phyloP scores from a whole-genome alignment of 2,113 vertebrate genomes.

The Panurus biarmicus region DNA sequence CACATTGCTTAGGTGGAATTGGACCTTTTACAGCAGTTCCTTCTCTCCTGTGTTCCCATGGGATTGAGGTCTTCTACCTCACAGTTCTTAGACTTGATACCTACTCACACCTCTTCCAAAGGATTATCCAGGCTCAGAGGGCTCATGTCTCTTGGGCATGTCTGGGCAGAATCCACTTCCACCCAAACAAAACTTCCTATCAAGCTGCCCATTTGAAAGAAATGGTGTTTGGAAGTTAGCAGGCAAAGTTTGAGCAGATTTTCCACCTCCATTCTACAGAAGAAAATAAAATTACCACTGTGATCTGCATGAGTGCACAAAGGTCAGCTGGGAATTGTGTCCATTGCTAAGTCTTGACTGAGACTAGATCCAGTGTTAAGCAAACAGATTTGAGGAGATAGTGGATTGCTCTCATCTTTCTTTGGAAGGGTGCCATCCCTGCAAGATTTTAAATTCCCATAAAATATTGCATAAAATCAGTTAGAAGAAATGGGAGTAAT shows the following conservation, averaged over 20 bases:
- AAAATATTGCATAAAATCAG: not conserved
- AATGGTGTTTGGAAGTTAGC: not conserved
- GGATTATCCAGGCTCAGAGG: not conserved
- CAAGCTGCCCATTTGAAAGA: not conserved
- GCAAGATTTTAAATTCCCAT: not conserved
- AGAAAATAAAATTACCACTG: not conserved
- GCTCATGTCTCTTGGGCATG: not conserved
- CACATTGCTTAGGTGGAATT: not conserved
- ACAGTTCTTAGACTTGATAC: not conserved
- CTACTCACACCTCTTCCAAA: not conserved
- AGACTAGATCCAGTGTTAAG: not conserved
- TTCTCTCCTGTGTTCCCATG: not conserved
- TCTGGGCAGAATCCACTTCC: not conserved
- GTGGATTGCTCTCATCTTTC: not conserved
- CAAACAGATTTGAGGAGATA: not conserved
- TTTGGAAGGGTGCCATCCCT: not conserved
- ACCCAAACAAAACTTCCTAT: not conserved
- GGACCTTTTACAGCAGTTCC: not conserved
- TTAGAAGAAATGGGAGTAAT: not conserved
- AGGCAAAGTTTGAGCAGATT: not conserved
- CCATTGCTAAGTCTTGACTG: not conserved
- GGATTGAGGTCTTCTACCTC: not conserved
- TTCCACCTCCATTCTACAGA: not conserved
- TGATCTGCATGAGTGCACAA: not conserved
- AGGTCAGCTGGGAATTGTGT: not conserved